These are phyloP conservation scores for Sycophila sp. DNA, from an alignment of 1,140 invertebrate genomes.

Conservation along the genomic window DNA sequence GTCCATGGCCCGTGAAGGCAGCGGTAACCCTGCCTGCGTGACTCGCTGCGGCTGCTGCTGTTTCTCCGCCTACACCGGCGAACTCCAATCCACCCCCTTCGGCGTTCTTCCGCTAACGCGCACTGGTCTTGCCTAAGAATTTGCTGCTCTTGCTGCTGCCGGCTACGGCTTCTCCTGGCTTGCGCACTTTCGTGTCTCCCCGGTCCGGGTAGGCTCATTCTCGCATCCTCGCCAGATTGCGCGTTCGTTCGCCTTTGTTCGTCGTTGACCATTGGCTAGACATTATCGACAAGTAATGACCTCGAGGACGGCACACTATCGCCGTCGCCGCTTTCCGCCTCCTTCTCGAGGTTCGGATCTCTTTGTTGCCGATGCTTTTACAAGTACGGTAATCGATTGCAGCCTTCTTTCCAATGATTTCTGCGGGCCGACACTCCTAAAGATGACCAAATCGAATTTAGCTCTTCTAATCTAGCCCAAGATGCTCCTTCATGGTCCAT, in stretches of 20 bases:
- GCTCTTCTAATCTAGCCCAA: conserved; percentile 45
- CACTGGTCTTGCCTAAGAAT: too few species aligned
- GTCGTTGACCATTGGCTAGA: neutral
- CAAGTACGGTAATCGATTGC: neutral
- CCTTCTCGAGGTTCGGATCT: neutral
- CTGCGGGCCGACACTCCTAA: neutral
- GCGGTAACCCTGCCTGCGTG: too few species aligned
- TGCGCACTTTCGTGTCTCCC: conserved; percentile 41
- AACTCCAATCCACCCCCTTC: too few species aligned
- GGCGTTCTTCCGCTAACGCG: too few species aligned
- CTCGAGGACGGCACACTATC: neutral
- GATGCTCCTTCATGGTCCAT: conserved; percentile 56
- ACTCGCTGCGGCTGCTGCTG: too few species aligned
- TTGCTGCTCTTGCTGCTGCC: too few species aligned
- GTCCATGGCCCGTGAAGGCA: conserved; percentile 57
- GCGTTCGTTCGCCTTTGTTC: conserved; percentile 35
- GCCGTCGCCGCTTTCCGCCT: too few species aligned
- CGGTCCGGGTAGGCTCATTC: conserved; percentile 57
- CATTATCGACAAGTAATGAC: too few species aligned
- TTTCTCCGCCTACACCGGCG: too few species aligned
- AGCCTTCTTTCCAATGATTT: neutral
- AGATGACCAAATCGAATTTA: conserved; percentile 15
- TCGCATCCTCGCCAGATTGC: conserved; percentile 58
- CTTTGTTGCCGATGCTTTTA: conserved; percentile 23
- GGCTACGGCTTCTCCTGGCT: conserved; percentile 37